Evolutionary conservation across 2,888 invertebrate genomes (phyloP), one percentile per base, ranked within the genome.

Genomic region (Cataglyphis cursor): DNA sequence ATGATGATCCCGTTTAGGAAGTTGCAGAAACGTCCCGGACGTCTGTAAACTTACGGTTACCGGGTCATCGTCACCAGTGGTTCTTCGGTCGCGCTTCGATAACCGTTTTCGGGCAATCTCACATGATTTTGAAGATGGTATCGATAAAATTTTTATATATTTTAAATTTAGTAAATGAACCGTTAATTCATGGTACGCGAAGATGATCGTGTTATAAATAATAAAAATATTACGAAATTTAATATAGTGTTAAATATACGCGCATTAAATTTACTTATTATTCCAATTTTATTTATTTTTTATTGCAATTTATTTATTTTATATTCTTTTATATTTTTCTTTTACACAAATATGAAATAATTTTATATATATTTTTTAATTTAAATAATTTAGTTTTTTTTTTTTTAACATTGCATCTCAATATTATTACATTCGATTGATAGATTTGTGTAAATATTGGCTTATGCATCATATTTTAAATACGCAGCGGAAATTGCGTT

Each of bases 1-100:
- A 94, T 93, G 90, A 90, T 82, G 93, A 94, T 94, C 94, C 93
- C 94, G 93, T 94, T 93, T 93, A 91, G 92, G 91, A 93, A 92
- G 92, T 91, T 93, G 93, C 91, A 90, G 88, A 87, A 89, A 88
- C 83, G 91, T 88, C 87, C 87, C 86, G 64, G 82, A 85, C 84
- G 68, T 73, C 74, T 81, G 85, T 87, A 91, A 89, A 91, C 91
- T 92, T 91, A 89, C 92, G 92, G 92, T 93, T 93, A 93, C 91
- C 90, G 89, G 91, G 91, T 93, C 92, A 91, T 93, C 92, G 84
- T 88, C 75, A 41, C 51, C 85, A 83, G 81, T 64, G 87, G 62
- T 80, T 83, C 75, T 85, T 84, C 81, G 12, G 3, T 31, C 15
- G 51, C 6, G 24, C 3, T 6, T 5, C 35, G 31, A 12, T 3